These are phyloP conservation scores for Heloderma charlesbogerti DNA, from an alignment of 2,113 vertebrate genomes.

Conservation along the genomic window DNA sequence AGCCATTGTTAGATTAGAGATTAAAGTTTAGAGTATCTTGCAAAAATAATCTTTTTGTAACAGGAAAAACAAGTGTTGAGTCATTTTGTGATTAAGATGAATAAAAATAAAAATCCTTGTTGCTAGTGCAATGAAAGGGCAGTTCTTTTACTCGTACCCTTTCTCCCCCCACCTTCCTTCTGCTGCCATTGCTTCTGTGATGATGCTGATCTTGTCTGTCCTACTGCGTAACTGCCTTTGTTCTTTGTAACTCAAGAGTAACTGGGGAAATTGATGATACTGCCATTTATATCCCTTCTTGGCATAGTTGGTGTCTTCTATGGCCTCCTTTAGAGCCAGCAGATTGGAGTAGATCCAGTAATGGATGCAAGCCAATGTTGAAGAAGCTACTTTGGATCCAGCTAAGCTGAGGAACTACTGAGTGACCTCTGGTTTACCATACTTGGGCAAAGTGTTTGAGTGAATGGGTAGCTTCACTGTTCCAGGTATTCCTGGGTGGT, in stretches of 20 bases:
- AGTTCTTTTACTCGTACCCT: not conserved
- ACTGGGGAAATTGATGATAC: not conserved
- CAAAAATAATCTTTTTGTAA: not conserved
- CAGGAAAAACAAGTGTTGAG: not conserved
- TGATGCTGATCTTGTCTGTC: not conserved
- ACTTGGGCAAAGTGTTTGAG: not conserved
- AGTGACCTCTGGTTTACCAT: not conserved
- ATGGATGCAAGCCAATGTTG: not conserved
- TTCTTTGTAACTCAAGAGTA: not conserved
- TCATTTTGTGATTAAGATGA: not conserved
- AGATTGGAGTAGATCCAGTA: not conserved
- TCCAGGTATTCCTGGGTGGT: not conserved
- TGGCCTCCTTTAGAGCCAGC: not conserved
- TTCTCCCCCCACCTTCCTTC: not conserved
- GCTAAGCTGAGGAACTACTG: not conserved
- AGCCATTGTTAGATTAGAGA: not conserved
- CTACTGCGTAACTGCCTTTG: not conserved
- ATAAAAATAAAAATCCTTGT: not conserved
- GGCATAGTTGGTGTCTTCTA: not conserved
- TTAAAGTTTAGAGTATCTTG: rapidly evolving
- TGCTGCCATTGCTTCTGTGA: not conserved
- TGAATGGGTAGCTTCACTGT: not conserved
- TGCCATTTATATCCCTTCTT: not conserved
- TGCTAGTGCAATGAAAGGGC: not conserved
- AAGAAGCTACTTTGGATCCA: not conserved